Conservation (phyloP, 2,113 vertebrate genomes). For the Carassius carassius region DNA sequence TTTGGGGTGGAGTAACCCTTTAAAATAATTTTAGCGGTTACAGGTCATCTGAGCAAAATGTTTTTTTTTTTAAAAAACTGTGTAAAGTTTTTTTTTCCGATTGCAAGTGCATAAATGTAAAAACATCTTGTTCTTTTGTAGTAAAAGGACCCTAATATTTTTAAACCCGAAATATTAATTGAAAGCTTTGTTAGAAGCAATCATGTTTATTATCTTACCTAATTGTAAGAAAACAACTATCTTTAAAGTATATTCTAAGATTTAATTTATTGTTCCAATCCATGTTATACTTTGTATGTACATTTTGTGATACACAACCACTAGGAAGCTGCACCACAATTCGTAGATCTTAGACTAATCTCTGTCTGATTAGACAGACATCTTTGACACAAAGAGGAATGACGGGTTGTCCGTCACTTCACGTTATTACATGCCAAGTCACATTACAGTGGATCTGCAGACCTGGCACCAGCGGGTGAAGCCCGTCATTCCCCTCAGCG, state of each 20-base stretch:
- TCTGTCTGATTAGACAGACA: slow-evolving; percentile 19
- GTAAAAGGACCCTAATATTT: not conserved
- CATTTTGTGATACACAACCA: not conserved
- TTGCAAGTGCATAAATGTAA: not conserved
- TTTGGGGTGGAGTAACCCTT: no score
- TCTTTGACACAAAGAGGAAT: slow-evolving; percentile 26
- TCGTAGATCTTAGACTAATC: not conserved
- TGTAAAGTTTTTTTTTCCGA: not conserved
- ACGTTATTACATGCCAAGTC: slow-evolving; percentile 45
- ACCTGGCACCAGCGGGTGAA: slow-evolving; percentile 33
- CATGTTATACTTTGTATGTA: not conserved
- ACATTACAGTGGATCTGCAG: slow-evolving; percentile 40
- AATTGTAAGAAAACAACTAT: not conserved
- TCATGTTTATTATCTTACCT: not conserved
- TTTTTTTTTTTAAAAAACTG: no score
- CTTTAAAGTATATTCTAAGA: not conserved
- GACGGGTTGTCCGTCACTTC: slow-evolving; percentile 46
- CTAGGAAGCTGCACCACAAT: not conserved
- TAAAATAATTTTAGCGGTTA: not conserved
- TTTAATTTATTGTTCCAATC: not conserved
- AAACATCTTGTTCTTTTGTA: not conserved
- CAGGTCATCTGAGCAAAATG: no score
- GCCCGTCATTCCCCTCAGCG: slow-evolving; percentile 16
- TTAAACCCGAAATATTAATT: no score
- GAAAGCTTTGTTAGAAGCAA: not conserved